These are phyloP conservation scores for Polyommatus iphigenia DNA, from an alignment of 2,888 invertebrate species.

Conservation along the genomic window DNA sequence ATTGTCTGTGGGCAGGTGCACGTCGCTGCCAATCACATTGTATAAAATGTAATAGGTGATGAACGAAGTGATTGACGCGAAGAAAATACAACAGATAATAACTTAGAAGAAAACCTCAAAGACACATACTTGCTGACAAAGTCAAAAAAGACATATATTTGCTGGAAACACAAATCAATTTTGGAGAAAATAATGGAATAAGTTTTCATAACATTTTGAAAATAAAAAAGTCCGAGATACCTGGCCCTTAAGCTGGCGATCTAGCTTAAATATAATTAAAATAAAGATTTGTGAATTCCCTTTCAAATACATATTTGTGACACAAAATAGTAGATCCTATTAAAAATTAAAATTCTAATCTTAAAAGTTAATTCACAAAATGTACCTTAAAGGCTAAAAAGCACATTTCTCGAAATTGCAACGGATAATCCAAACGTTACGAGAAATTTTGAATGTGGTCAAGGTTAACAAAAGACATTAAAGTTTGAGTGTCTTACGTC, in stretches of 20 bases:
- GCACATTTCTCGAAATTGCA: slow-evolving; percentile 1
- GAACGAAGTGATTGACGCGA: background rate
- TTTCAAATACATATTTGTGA: background rate
- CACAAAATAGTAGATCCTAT: background rate
- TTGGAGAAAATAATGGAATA: background rate
- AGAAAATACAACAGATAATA: background rate
- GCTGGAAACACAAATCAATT: background rate
- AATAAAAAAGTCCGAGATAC: background rate
- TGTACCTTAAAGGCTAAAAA: background rate
- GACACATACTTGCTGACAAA: too few relatives aligned
- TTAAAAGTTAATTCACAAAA: background rate
- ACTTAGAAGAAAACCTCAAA: background rate
- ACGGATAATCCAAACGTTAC: slow-evolving; percentile 3
- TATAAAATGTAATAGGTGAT: background rate
- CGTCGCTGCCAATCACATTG: slow-evolving; percentile 23
- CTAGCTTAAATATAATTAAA: background rate
- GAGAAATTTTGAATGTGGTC: slow-evolving; percentile 20
- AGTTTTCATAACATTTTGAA: background rate
- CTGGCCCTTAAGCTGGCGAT: background rate
- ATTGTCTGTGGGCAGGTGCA: slow-evolving; percentile 26
- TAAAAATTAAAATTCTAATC: background rate
- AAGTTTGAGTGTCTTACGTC: slow-evolving; percentile 45
- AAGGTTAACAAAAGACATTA: slow-evolving; percentile 4
- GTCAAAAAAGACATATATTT: too few relatives aligned
- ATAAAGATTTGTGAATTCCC: background rate